Evolutionary conservation across 2,797 vertebrate genomes (phyloP), one percentile per base, ranked within the genome.

Genomic region (Anisognathus igniventris): DNA sequence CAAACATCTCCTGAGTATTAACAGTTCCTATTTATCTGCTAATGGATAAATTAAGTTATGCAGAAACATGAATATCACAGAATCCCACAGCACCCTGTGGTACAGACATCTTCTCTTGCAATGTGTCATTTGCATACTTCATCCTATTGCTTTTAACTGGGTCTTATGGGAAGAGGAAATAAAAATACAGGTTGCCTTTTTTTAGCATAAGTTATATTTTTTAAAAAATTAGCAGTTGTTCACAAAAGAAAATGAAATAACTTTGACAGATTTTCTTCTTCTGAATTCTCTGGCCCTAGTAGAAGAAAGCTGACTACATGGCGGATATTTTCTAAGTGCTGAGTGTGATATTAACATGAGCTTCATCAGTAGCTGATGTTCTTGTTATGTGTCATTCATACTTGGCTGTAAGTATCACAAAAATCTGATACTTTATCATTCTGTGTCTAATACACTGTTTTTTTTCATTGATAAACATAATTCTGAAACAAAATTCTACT

Each of bases 31-130:
- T 84, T 93, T 86, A 61, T 93, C 87, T 76, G 24, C 21, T 92
- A 79, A 90, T 93, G 80, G 58, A 65, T 83, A 78, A 84, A 92
- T 92, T 72, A 90, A 78, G 42, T 92, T 93, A 61, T 72, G 27
- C 58, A 56, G 70, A 75, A 86, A 51, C 47, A 64, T 20, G 57
- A 83, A 47, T 44, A 80, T 40, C 58, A 18, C 39, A 65, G 86
- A 92, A 67, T 31, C 39, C 40, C n/a, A 28, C 31, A 60, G 19
- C 2, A 2, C 33, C 13, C 1, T 0, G 17, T 16, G 24, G 18
- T 64, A 45, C 40, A 5, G 31, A 31, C 9, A 6, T 77, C 42
- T 70, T 77, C 33, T 83, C 27, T 66, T 74, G 31, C 20, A 83
- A 1, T 56, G 18, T 83, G 23, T 51, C 25, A 30, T 94, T 92